phyloP scores from a whole-genome alignment of 2,888 invertebrate genomes.

The Peribatodes rhomboidaria region DNA sequence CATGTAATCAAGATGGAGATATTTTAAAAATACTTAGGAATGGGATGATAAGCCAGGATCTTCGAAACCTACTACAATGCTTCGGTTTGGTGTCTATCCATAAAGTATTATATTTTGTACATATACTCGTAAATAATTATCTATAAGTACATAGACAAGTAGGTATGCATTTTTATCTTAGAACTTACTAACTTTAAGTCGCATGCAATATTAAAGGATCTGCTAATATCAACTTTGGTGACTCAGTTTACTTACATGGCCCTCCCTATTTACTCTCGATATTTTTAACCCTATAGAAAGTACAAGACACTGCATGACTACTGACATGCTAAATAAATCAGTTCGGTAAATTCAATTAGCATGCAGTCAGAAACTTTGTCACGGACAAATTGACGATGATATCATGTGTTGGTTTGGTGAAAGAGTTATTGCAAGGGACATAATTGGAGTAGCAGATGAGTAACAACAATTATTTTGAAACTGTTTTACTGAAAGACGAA shows the following conservation, averaged over 20 bases:
- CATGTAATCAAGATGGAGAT: no score
- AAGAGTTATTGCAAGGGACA: slow-evolving; percentile 11
- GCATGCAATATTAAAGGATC: neutral
- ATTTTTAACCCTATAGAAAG: neutral
- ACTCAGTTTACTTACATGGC: neutral
- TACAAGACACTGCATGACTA: slow-evolving; percentile 1
- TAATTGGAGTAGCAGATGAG: slow-evolving; percentile 8
- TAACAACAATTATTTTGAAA: neutral
- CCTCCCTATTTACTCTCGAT: neutral
- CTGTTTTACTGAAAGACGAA: neutral
- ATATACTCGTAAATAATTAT: no score
- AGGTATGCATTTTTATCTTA: no score
- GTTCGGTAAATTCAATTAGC: slow-evolving; percentile 32
- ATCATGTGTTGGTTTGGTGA: slow-evolving; percentile 14
- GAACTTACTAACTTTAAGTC: no score
- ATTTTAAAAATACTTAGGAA: no score
- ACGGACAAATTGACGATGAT: slow-evolving; percentile 15
- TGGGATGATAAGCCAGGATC: no score
- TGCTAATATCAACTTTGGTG: neutral
- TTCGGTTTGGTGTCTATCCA: no score
- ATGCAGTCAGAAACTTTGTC: slow-evolving; percentile 21
- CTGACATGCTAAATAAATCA: slow-evolving; percentile 31
- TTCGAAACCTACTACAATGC: no score
- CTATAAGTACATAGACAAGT: no score
- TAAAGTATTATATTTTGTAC: no score